These are phyloP conservation scores for Saxicola maurus DNA, from an alignment of 2,797 vertebrate species.

Conservation along the genomic window DNA sequence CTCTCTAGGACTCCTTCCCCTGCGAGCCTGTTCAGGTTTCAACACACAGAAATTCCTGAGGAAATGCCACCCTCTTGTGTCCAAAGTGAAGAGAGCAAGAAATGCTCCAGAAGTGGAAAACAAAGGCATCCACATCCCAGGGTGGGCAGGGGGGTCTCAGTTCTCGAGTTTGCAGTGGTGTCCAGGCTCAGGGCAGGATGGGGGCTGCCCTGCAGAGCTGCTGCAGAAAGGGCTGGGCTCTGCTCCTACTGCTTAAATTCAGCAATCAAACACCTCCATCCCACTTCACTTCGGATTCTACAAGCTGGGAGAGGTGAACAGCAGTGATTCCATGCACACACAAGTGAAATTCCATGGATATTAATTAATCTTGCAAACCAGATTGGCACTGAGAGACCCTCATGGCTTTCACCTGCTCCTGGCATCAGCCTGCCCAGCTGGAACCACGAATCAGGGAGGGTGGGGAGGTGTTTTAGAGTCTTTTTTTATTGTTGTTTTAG, in stretches of 20 bases:
- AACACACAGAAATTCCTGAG: background rate
- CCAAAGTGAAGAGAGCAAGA: background rate
- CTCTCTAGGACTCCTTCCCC: rapidly evolving
- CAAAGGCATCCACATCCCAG: background rate
- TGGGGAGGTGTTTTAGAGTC: no score
- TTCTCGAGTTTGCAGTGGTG: rapidly evolving
- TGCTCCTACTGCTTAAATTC: background rate
- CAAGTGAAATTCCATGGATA: no score
- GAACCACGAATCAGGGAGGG: rapidly evolving
- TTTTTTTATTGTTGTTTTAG: background rate
- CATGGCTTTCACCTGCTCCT: background rate
- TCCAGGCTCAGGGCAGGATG: background rate
- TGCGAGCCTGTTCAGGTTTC: rapidly evolving
- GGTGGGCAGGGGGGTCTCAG: rapidly evolving
- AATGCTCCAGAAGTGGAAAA: background rate
- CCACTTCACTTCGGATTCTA: background rate
- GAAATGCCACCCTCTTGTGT: conserved; percentile 57
- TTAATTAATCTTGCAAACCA: rapidly evolving
- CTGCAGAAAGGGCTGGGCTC: background rate
- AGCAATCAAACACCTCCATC: background rate
- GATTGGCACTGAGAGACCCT: background rate
- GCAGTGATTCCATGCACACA: background rate
- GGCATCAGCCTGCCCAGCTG: background rate
- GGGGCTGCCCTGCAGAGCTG: background rate
- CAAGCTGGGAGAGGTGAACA: background rate